phyloP scores from a whole-genome alignment of 2,888 invertebrate species.

The Sphaerophoria taeniata region DNA sequence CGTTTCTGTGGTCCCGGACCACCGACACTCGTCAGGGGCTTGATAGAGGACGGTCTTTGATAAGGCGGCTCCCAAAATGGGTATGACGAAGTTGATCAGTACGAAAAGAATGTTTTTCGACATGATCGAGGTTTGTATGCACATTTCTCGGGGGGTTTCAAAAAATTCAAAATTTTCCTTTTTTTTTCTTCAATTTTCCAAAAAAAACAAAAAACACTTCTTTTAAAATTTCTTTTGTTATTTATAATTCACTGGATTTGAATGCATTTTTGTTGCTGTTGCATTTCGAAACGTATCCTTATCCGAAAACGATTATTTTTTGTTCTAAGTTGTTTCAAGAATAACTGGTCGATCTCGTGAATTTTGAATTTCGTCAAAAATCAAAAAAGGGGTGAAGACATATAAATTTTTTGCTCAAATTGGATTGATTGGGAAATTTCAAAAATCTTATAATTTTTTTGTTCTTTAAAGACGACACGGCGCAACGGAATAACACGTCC shows the following conservation, averaged over 20 bases:
- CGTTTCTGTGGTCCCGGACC: conserved; percentile 81
- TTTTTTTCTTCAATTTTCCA: conserved; percentile 54
- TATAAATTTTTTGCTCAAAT: conserved; percentile 63
- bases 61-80: conserved; percentile 81
- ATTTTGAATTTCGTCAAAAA: conserved; percentile 56
- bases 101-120: conserved; percentile 80
- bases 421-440: conserved; percentile 65
- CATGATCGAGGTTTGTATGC: conserved; percentile 76
- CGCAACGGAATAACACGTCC: conserved; percentile 76
- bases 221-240: conserved; percentile 43
- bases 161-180: conserved; percentile 30
- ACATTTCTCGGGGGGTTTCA: conserved; percentile 65
- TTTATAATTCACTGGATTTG: conserved; percentile 65
- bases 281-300: conserved; percentile 49
- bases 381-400: conserved; percentile 71
- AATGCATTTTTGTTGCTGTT: conserved; percentile 57
- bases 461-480: conserved; percentile 50
- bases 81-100: conserved; percentile 81
- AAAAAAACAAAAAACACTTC: conserved; percentile 28
- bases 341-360: conserved; percentile 44
- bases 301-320: conserved; percentile 10
- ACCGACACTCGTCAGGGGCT: conserved; percentile 91
- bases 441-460: conserved; percentile 49
- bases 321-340: conserved; percentile 27
- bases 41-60: conserved; percentile 86